Percentiles rank a stretch among this genome's conserved stretches.
Conservation (phyloP, 2,797 vertebrate species). For the Yasuhikotakia modesta region DNA sequence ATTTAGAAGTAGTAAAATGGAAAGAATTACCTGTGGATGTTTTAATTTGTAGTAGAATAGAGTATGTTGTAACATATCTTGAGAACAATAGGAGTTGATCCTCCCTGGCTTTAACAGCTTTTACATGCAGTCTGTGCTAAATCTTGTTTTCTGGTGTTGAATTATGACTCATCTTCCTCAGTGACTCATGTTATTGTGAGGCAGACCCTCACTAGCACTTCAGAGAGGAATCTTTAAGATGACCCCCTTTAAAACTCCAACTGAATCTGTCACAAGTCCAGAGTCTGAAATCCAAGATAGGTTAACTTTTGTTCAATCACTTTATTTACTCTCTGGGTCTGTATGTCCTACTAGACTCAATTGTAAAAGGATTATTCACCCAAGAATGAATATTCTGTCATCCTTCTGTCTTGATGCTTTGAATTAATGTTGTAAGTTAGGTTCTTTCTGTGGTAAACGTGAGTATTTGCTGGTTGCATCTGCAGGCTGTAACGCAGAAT, state of each 20-base stretch:
- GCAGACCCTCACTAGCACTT: conserved; percentile 18
- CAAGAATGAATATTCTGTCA: not conserved
- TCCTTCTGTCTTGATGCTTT: not conserved
- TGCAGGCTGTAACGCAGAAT: conserved; percentile 95
- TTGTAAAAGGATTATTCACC: conserved; percentile 11
- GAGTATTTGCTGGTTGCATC: conserved; percentile 65
- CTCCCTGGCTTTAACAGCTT: conserved; percentile 12
- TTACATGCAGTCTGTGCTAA: conserved; percentile 30
- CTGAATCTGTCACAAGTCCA: not conserved
- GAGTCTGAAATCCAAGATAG: not conserved
- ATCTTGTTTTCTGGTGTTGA: conserved; percentile 9
- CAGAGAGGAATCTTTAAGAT: not conserved
- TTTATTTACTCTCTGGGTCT: not conserved
- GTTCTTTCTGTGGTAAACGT: not conserved
- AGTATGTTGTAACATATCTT: not conserved
- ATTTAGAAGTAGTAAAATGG: not conserved
- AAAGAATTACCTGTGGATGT: not conserved
- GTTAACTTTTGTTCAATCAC: not conserved
- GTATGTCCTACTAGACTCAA: not conserved
- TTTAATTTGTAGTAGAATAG: not conserved
- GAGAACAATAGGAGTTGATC: conserved; percentile 25
- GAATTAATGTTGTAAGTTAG: not conserved
- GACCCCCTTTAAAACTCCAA: conserved; percentile 1
- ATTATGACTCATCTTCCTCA: conserved; percentile 47
- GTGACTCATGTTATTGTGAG: conserved; percentile 39